Evolutionary conservation across 2,797 vertebrate species (phyloP).

Genomic region (Benthosema pterotum): DNA sequence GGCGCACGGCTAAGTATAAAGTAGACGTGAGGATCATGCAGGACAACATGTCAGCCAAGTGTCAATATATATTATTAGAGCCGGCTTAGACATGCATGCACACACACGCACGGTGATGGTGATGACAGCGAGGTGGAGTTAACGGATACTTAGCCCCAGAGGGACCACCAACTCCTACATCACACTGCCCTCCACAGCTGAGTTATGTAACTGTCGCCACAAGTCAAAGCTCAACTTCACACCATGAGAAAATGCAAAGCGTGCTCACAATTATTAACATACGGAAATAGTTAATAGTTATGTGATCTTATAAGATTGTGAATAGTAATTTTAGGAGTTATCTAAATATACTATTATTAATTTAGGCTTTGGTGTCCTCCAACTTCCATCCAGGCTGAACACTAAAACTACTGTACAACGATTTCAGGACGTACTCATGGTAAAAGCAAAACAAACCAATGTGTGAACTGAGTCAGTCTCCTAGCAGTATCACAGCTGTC

Average conservation of each 20-base stretch:
- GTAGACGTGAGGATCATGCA: not conserved
- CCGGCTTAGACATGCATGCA: slow-evolving; percentile 1
- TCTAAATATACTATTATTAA: too few relatives aligned
- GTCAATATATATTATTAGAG: slow-evolving; percentile 30
- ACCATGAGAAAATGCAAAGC: too few relatives aligned
- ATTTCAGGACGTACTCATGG: too few relatives aligned
- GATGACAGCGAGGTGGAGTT: slow-evolving; percentile 10
- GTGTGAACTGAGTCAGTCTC: too few relatives aligned
- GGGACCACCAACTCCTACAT: not conserved
- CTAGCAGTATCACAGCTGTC: too few relatives aligned
- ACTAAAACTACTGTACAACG: too few relatives aligned
- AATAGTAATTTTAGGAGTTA: not conserved
- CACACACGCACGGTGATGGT: slow-evolving; percentile 1
- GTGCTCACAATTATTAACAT: too few relatives aligned
- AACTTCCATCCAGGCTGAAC: too few relatives aligned
- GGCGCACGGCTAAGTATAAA: too few relatives aligned
- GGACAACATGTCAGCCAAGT: slow-evolving; percentile 22
- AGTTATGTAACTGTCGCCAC: slow-evolving; percentile 34
- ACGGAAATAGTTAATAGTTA: not conserved
- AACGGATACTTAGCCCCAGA: slow-evolving; percentile 14
- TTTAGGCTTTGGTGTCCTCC: too few relatives aligned
- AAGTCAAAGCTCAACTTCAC: not conserved
- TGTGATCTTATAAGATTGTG: slow-evolving; percentile 16
- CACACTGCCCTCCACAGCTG: slow-evolving; percentile 13
- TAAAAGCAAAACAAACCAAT: too few relatives aligned